Percentiles rank a stretch among this genome's conserved stretches.
Evolutionary conservation across 92 coral and sea anemone species (phyloP).

Genomic region (Porites cylindrica): DNA sequence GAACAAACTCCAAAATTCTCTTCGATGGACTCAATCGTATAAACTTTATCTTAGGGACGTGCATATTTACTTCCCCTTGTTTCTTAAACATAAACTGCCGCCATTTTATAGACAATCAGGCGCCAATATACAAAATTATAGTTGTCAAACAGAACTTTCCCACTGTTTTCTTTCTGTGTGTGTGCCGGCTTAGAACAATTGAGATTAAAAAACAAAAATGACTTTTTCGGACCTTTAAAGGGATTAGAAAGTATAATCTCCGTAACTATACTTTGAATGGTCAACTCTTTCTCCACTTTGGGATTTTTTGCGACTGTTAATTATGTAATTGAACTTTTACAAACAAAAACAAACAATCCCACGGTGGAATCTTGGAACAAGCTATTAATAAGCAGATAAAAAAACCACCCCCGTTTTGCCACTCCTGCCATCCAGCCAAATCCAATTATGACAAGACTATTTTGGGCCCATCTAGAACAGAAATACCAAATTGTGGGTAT

Average conservation of each 20-base stretch:
- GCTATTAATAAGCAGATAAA: constrained; percentile 20
- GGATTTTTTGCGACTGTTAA: constrained; percentile 1
- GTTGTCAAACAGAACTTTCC: constrained; percentile 8
- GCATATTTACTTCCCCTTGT: too few relatives aligned
- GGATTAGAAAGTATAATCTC: constrained; percentile 17
- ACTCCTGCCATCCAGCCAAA: neutral
- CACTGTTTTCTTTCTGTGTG: neutral
- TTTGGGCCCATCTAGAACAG: constrained; percentile 6
- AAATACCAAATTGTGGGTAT: neutral
- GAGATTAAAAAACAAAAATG: neutral
- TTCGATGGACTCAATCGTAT: too few relatives aligned
- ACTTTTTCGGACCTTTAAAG: neutral
- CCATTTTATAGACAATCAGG: constrained; percentile 9
- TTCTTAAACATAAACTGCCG: neutral
- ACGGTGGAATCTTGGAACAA: constrained; percentile 18
- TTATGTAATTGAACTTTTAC: neutral
- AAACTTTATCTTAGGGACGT: too few relatives aligned
- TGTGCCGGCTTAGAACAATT: neutral
- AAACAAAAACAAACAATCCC: constrained; percentile 8
- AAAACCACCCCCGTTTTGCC: neutral
- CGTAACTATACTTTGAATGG: neutral
- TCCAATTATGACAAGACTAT: neutral
- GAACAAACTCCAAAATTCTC: neutral
- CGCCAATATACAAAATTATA: neutral
- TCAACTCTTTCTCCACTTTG: neutral